These are phyloP conservation scores for Ictalurus punctatus DNA, from an alignment of 2,113 vertebrate species.

Conservation along the genomic window DNA sequence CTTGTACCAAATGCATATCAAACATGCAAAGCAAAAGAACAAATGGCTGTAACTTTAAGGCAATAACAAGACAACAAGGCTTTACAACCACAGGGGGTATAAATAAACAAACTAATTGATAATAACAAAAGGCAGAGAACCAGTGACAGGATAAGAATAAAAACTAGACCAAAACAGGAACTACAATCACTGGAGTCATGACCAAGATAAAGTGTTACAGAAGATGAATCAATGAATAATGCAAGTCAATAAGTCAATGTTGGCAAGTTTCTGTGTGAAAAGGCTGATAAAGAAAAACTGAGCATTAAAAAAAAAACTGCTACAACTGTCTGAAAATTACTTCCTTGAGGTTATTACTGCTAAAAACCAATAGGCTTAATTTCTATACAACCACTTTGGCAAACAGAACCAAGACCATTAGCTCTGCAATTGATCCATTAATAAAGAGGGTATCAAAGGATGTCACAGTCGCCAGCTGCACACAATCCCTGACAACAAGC, in stretches of 20 bases:
- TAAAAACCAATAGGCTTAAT: conserved; percentile 35
- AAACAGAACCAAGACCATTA: conserved; percentile 17
- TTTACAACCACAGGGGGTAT: background rate
- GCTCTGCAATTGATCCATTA: conserved; percentile 6
- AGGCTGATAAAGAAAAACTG: background rate
- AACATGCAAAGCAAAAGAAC: background rate
- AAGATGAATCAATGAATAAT: background rate
- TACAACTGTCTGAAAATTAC: conserved; percentile 6
- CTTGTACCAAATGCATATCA: background rate
- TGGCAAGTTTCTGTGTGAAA: background rate
- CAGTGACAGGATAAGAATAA: background rate
- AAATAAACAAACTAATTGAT: background rate
- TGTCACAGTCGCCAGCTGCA: background rate
- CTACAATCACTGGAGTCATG: background rate
- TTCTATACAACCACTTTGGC: conserved; percentile 40
- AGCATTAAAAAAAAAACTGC: conserved; percentile 38
- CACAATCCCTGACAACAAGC: background rate
- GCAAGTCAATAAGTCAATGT: background rate
- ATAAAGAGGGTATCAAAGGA: background rate
- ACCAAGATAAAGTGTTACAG: background rate
- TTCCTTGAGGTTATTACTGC: background rate
- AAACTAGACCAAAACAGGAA: background rate
- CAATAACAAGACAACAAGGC: background rate
- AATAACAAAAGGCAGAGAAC: background rate
- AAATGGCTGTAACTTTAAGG: background rate